These are phyloP conservation scores for Lepidurus couesii DNA, from an alignment of 1,140 invertebrate genomes.

Conservation along the genomic window DNA sequence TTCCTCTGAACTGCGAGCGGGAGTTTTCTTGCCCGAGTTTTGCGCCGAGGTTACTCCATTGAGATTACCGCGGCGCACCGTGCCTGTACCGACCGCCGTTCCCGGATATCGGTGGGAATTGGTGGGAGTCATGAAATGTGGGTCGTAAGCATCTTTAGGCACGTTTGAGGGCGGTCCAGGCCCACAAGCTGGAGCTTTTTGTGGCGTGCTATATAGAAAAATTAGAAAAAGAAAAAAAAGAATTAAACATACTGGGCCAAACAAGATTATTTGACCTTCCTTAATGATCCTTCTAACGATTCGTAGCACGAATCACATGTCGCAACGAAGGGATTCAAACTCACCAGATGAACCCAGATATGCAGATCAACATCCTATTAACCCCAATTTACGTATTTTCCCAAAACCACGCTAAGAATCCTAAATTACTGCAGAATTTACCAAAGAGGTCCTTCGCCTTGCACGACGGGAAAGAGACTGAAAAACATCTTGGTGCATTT, in stretches of 20 bases:
- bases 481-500: no score
- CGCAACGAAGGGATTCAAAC: not conserved
- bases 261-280: not conserved
- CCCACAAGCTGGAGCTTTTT: not conserved
- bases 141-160: constrained; percentile 6
- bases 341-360: not conserved
- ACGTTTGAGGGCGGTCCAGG: not conserved
- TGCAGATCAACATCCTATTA: not conserved
- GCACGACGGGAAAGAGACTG: no score
- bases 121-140: constrained; percentile 12
- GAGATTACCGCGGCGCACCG: not conserved
- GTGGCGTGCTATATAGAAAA: not conserved
- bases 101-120: constrained; percentile 13
- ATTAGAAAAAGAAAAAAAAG: not conserved
- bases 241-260: not conserved
- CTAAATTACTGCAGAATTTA: not conserved
- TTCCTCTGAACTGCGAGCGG: constrained; percentile 1
- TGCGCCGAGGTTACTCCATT: not conserved
- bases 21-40: constrained; percentile 10
- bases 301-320: not conserved
- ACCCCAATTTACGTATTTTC: not conserved
- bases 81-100: not conserved
- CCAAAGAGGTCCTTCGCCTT: not conserved
- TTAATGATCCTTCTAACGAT: not conserved
- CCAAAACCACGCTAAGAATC: not conserved